A percentile compares a stretch with the other conserved stretches of the same genome.
Evolutionary conservation across 2,113 vertebrate genomes (phyloP).

Genomic region (Dromas ardeola): DNA sequence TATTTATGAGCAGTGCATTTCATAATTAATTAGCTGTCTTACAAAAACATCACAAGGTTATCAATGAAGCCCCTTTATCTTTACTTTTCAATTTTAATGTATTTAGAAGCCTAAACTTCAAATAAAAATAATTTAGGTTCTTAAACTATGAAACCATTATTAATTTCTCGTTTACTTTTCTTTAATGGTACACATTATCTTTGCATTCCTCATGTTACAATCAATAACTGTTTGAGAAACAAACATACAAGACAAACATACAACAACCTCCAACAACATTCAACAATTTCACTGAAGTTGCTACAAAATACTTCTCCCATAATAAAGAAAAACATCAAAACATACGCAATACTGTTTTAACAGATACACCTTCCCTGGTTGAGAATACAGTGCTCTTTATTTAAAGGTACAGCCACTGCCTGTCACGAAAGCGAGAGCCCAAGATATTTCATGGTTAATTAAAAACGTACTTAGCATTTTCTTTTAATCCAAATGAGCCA

Average conservation of each 20-base stretch:
- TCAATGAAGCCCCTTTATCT: not conserved
- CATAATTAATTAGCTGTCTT: not conserved
- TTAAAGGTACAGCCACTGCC: not conserved
- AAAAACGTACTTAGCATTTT: slow-evolving; percentile 39
- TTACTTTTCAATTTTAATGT: not conserved
- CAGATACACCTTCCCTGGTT: not conserved
- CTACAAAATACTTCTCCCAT: not conserved
- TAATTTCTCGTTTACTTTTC: not conserved
- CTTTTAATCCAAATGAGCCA: slow-evolving; percentile 57
- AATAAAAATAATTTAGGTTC: not conserved
- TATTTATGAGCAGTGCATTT: not conserved
- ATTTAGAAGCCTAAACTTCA: not conserved
- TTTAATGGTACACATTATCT: not conserved
- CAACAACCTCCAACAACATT: not conserved
- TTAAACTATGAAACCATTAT: not conserved
- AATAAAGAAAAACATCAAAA: not conserved
- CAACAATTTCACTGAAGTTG: not conserved
- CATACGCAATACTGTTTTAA: not conserved
- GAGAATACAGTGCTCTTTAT: not conserved
- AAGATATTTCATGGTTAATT: slow-evolving; percentile 56
- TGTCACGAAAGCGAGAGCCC: slow-evolving; percentile 22
- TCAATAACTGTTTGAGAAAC: not conserved
- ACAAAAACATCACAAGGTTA: not conserved
- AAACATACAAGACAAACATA: not conserved
- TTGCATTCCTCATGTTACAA: not conserved